A percentile compares a stretch with the other conserved stretches of the same genome.
Conservation (phyloP, 2,113 vertebrate genomes). For the Nymphicus hollandicus region DNA sequence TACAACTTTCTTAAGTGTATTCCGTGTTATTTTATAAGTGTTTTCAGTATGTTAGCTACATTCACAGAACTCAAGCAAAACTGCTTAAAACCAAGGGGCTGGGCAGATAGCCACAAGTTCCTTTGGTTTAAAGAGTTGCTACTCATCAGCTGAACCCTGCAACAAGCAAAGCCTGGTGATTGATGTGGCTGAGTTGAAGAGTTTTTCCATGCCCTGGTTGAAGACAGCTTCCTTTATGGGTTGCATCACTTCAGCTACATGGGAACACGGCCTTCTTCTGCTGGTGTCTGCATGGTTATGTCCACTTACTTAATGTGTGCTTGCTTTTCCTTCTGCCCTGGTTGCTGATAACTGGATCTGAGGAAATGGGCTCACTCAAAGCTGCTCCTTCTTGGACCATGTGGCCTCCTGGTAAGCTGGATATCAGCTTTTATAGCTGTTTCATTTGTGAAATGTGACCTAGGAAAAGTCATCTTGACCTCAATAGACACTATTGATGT, state of each 20-base stretch:
- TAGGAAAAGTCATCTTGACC: neutral
- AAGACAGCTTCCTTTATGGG: neutral
- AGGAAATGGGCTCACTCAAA: neutral
- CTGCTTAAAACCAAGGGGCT: neutral
- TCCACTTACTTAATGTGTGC: neutral
- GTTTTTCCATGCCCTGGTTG: rapidly evolving
- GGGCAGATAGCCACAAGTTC: neutral
- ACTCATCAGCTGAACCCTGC: neutral
- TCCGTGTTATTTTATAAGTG: neutral
- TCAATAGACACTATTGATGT: neutral
- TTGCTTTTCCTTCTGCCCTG: neutral
- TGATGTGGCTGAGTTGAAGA: neutral
- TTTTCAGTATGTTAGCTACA: neutral
- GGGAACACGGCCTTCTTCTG: no score
- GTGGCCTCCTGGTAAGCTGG: neutral
- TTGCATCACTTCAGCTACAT: rapidly evolving
- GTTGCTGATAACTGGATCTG: neutral
- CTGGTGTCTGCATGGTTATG: neutral
- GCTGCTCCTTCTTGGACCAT: neutral
- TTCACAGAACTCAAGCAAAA: neutral
- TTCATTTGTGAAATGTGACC: neutral
- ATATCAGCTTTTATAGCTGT: neutral
- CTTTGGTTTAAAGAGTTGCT: neutral
- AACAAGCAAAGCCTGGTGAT: neutral
- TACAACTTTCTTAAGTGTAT: neutral